Evolutionary conservation across 2,888 invertebrate genomes (phyloP).

Genomic region (Lapara coniferarum): DNA sequence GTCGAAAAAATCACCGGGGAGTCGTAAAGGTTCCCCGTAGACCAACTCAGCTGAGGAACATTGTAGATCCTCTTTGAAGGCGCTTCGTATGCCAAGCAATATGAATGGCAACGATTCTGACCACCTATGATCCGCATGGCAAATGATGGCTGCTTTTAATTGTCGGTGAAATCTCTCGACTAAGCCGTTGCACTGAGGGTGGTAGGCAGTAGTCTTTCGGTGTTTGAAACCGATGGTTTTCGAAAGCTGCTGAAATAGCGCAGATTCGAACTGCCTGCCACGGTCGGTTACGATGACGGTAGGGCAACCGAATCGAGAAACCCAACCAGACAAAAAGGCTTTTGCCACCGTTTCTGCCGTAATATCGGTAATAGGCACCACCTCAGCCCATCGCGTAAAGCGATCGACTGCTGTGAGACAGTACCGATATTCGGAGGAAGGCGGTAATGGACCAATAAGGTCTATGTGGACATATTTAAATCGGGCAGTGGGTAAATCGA

Average conservation of each 20-base stretch:
- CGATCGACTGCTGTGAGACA: conserved; percentile 37
- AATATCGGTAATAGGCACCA: conserved; percentile 24
- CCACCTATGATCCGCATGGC: conserved; percentile 29
- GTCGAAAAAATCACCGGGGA: conserved; percentile 27
- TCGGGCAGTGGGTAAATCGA: conserved; percentile 17
- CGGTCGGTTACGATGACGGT: conserved; percentile 52
- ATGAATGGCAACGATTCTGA: conserved; percentile 27
- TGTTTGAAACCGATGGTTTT: conserved; percentile 27
- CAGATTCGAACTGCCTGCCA: conserved; percentile 50
- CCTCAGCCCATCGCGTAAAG: conserved; percentile 29
- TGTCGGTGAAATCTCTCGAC: conserved; percentile 36
- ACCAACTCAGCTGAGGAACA: conserved; percentile 31
- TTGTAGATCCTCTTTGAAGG: too few relatives aligned
- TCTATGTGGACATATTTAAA: conserved; percentile 37
- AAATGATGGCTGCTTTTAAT: conserved; percentile 33
- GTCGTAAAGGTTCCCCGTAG: conserved; percentile 15
- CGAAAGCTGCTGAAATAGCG: conserved; percentile 27
- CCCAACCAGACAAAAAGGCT: conserved; percentile 45
- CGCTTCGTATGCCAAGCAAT: too few relatives aligned
- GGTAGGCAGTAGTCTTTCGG: conserved; percentile 31
- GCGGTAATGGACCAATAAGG: conserved; percentile 35
- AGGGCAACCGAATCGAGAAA: conserved; percentile 42
- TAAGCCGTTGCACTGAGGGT: conserved; percentile 32
- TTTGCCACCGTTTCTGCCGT: conserved; percentile 44
- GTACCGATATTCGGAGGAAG: conserved; percentile 35